Evolutionary conservation across 2,797 vertebrate species (phyloP), one percentile per base, ranked within the genome.

Genomic region (Sebastes hubbsi): DNA sequence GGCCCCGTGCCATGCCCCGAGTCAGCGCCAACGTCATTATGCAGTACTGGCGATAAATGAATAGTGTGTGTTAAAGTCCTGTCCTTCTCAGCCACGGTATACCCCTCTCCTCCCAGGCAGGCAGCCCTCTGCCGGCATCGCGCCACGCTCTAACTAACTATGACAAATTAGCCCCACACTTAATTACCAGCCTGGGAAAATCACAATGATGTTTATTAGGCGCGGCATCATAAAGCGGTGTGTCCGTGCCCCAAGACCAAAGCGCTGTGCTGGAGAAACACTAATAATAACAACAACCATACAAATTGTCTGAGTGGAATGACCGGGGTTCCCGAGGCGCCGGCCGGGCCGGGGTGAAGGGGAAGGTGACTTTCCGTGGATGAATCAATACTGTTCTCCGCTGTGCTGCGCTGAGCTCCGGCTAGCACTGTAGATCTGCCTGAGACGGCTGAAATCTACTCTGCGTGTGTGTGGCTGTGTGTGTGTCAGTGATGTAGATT

Each of bases 171-270:
- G 89, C 83, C 89, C 91, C 77, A 52, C 93, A 90, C 90, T 95
- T 97, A 95, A 96, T 97, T 96, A 92, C 88, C 86, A 83, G 80
- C 82, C 87, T 90, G 91, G 92, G 96, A 95, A 94, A 96, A 95
- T 95, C 95, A 89, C 73, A 80, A 87, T 90, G 87, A 92, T 95
- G 84, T 89, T 96, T 93, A 95, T 95, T 96, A 91, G 92, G 91
- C 92, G 86, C 90, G 69, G 88, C 92, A 90, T 95, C 91, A 92
- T 94, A 95, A 95, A 96, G 12, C 68, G 81, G 78, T 71, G 83
- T 92, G 91, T 82, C 86, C 88, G 83, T 92, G 79, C 89, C 89
- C 78, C 34, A 64, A 88, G 90, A 94, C 90, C 91, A 90, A 89
- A 89, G 86, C 61, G 68, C 85, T 74, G 77, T 77, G 78, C 63